Conservation (phyloP, 2,888 invertebrate species). For the Oscheius sp. region DNA sequence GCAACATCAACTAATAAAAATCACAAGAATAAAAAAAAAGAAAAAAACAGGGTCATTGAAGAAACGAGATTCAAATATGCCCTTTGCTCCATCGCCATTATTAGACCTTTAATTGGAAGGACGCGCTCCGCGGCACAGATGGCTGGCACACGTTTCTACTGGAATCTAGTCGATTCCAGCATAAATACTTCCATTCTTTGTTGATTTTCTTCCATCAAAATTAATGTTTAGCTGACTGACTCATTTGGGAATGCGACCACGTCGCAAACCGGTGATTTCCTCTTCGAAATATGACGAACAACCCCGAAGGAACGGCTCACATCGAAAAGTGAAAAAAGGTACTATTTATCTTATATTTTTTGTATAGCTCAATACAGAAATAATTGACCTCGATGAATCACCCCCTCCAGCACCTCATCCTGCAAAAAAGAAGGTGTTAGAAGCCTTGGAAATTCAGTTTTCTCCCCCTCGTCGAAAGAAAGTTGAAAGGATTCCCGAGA, state of each 20-base stretch:
- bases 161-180: too few relatives aligned
- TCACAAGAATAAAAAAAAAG: neutral
- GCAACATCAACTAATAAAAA: neutral
- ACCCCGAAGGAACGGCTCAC: neutral
- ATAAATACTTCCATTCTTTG: too few relatives aligned
- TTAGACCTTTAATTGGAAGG: neutral
- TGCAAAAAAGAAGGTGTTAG: neutral
- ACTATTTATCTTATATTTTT: neutral
- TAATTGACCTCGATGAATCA: neutral
- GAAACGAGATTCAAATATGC: neutral
- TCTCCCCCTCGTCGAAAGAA: neutral
- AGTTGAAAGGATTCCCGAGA: neutral
- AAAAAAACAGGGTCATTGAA: too few relatives aligned
- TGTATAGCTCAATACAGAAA: neutral
- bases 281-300: too few relatives aligned
- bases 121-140: constrained; percentile 9
- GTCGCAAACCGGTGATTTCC: neutral
- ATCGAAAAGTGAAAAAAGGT: neutral
- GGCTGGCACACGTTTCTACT: constrained; percentile 8
- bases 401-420: neutral
- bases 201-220: neutral
- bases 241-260: neutral
- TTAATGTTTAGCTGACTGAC: neutral
- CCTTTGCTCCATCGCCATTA: neutral
- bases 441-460: neutral